Evolutionary conservation across 2,797 vertebrate species (phyloP), one percentile per base, ranked within the genome.

Genomic region (Odontamblyopus lacepedii): DNA sequence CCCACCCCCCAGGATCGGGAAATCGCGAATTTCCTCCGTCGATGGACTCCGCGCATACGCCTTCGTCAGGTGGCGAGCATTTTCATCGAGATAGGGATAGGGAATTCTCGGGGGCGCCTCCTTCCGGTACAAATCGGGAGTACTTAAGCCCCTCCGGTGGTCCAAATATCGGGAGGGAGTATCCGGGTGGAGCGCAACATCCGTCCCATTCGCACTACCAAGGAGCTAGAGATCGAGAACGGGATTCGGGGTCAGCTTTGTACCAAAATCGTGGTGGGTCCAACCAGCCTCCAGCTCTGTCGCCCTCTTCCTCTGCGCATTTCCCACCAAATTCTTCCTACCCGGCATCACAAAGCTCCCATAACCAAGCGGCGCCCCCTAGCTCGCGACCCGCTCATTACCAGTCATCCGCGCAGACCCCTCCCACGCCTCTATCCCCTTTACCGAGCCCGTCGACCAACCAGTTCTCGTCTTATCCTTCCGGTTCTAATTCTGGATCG

Each of bases 71-170:
- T 67, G 57, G 88, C n/a, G 94, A 95, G 66, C 88, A 96, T 85
- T 78, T 95, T 87, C 87, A 95, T 89, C 88, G 95, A 92, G 51
- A 95, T 75, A 89, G 76, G 89, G 93, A 84, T 87, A 94, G 94
- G 78, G 95, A 94, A 84, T 96, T 93, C 88, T 84, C 95, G 82
- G 92, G 95, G 83, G 84, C 66, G 0, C 87, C 91, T 64, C 83
- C 92, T 26, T 72, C 94, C 60, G 84, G 94, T 76, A 89, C 95
- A 71, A 96, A 95, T 1, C 70, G 87, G 88, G 96, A 87, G 83
- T 96, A 80, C 79, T 93, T 85, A 82, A 95, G 84, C 89, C 95
- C 94, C n/a, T 86, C 95, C 27, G 91, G 92, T 62, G 86, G 93
- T 63, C 69, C 92, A 76, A 93, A 89, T 79, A 69, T 94, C 30